Percentiles rank a stretch among this genome's conserved stretches.
Evolutionary conservation across 2,113 vertebrate genomes (phyloP).

Genomic region (Tonatia bakeri): DNA sequence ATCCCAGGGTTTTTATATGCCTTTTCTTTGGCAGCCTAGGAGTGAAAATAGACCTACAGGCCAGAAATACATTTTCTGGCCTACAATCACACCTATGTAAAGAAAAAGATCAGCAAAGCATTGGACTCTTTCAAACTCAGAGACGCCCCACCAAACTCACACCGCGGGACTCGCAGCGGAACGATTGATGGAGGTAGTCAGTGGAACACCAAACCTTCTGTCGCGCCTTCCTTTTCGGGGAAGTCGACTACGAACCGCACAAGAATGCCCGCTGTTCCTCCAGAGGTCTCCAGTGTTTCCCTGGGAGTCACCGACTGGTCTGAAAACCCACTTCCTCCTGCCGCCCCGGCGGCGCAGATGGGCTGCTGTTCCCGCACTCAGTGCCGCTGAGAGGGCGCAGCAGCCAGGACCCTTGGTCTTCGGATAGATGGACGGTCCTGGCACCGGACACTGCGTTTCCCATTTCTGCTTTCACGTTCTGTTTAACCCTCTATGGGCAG

Average conservation of each 20-base stretch:
- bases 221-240: background rate
- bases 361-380: background rate
- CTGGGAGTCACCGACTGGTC: background rate
- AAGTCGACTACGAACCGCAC: background rate
- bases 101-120: background rate
- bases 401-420: background rate
- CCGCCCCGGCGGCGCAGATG: background rate
- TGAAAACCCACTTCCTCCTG: background rate
- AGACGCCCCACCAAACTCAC: background rate
- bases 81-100: background rate
- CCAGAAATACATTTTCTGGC: background rate
- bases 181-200: background rate
- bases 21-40: background rate
- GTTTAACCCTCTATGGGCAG: background rate
- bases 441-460: background rate
- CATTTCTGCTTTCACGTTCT: background rate
- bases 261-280: background rate
- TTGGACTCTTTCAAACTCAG: background rate
- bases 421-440: background rate
- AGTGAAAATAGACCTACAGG: background rate
- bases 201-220: background rate
- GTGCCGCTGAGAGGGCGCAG: background rate
- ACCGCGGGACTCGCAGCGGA: background rate
- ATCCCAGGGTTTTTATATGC: background rate
- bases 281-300: background rate